Evolutionary conservation across 2,113 vertebrate genomes (phyloP), one percentile per base, ranked within the genome.

Genomic region (Astatoreochromis straeleni): DNA sequence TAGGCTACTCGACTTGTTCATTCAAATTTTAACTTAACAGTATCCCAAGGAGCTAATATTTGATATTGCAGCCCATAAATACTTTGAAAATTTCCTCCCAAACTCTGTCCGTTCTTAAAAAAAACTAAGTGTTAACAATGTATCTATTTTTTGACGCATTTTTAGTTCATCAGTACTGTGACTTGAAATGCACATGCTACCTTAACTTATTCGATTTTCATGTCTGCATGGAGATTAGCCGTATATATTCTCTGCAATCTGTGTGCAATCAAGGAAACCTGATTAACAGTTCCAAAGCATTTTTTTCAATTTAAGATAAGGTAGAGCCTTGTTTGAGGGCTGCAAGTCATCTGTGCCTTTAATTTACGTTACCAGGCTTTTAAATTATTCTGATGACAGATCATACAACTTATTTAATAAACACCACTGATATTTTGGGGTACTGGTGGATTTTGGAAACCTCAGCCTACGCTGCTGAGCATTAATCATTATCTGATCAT

Each of bases 341-440:
- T 3, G 42, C 70, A 31, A 0, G 9, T 33, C 19, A 55, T 49
- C 33, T n/a, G 5, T 83, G 10, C 26, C 13, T 1, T 84, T 47
- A 17, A 85, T 33, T 75, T 33, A 58, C 26, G 63, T 82, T 0
- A 14, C 7, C 14, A 6, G 45, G 29, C 26, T 49, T 78, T 78
- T 2, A 47, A 75, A 19, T 4, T 49, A 49, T 24, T 49, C 42
- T 49, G 24, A 78, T n/a, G 26, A 51, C 73, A 31, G 73, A 78
- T 6, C 0, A 0, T 49, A 13, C 70, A 17, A 45, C 14, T 47
- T 49, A 8, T 78, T 51, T 29, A 51, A 19, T 78, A 5, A 51
- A n/a, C 45, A 0, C 26, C 16, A n/a, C 16, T 49, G 26, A 51
- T n/a, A 51, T 13, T n/a, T 19, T 8, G 26, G 26, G 45, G 0